These are phyloP conservation scores for Dolomedes plantarius DNA, from an alignment of 2,888 invertebrate genomes.

Conservation along the genomic window DNA sequence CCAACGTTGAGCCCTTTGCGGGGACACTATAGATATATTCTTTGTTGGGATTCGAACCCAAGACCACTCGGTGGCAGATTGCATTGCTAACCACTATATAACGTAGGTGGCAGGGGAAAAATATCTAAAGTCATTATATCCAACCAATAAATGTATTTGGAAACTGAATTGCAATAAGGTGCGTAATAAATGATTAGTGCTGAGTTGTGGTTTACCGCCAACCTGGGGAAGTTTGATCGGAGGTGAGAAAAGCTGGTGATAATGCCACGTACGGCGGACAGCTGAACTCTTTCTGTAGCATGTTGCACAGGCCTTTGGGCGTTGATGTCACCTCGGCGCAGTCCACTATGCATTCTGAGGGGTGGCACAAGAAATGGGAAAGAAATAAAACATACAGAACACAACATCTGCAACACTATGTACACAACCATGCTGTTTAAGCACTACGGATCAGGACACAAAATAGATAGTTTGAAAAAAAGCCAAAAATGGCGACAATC, in stretches of 20 bases:
- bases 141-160: too few species aligned
- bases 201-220: slow-evolving; percentile 66
- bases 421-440: slow-evolving; percentile 58
- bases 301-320: slow-evolving; percentile 74
- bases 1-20: too few species aligned
- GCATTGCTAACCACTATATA: too few species aligned
- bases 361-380: slow-evolving; percentile 27
- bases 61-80: too few species aligned
- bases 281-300: slow-evolving; percentile 74
- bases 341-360: slow-evolving; percentile 65
- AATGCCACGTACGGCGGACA: slow-evolving; percentile 74
- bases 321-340: slow-evolving; percentile 71
- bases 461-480: neutral
- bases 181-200: slow-evolving; percentile 45
- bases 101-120: too few species aligned
- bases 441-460: slow-evolving; percentile 33
- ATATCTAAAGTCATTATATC: too few species aligned
- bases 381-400: slow-evolving; percentile 57
- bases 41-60: too few species aligned
- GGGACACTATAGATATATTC: too few species aligned
- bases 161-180: slow-evolving; percentile 1
- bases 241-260: slow-evolving; percentile 73
- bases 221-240: slow-evolving; percentile 70
- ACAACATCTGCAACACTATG: slow-evolving; percentile 38
- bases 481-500: slow-evolving; percentile 39